Conservation (phyloP, 2,888 invertebrate genomes). For the Ormyrus thymus region DNA sequence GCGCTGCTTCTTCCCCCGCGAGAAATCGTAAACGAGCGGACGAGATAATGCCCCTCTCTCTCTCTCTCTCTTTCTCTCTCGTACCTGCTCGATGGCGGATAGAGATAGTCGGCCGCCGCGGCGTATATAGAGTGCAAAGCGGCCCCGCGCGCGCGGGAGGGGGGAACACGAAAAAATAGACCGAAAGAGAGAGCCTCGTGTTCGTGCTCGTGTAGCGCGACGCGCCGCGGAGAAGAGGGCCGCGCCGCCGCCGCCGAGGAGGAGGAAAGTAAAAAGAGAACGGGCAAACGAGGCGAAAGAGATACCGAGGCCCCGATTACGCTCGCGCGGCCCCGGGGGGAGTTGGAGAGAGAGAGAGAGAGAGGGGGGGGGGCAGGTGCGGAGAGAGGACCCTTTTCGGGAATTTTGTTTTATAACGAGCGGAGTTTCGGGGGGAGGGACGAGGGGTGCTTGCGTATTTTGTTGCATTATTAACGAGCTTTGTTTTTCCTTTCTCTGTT, state of each 20-base stretch:
- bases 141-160: neutral
- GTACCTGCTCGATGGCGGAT: conserved; percentile 18
- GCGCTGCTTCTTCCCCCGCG: conserved; percentile 4
- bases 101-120: conserved; percentile 20
- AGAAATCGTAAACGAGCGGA: conserved; percentile 44
- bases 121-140: neutral
- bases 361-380: neutral
- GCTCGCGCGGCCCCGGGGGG: neutral
- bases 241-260: neutral
- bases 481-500: conserved; percentile 6
- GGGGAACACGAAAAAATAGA: conserved; percentile 1
- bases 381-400: too few relatives aligned
- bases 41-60: conserved; percentile 27
- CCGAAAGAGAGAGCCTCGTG: neutral
- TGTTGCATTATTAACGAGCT: too few relatives aligned
- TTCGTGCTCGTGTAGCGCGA: neutral
- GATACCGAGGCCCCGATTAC: conserved; percentile 2
- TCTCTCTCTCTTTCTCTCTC: neutral
- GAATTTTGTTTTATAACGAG: too few relatives aligned
- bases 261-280: neutral
- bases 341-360: neutral
- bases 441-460: too few relatives aligned
- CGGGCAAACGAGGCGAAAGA: too few relatives aligned
- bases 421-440: too few relatives aligned
- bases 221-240: neutral